A percentile compares a stretch with the other conserved stretches of the same genome.
These are phyloP conservation scores for Halcyon leucocephala DNA, from an alignment of 2,797 vertebrate species.

Conservation along the genomic window DNA sequence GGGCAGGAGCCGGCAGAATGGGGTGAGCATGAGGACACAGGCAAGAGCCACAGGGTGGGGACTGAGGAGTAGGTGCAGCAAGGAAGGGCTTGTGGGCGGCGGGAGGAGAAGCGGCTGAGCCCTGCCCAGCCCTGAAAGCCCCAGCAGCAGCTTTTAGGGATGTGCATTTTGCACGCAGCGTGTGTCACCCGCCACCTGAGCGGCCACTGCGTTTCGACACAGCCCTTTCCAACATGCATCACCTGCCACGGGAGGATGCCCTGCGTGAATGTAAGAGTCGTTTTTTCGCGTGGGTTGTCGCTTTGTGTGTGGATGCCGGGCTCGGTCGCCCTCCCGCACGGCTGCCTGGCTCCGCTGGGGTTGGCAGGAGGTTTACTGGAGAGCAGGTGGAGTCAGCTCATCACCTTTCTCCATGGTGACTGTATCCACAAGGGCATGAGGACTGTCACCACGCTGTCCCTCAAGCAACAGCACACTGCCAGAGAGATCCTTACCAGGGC, in stretches of 20 bases:
- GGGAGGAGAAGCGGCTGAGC: background rate
- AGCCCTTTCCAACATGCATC: background rate
- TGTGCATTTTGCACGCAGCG: background rate
- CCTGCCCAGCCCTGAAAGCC: background rate
- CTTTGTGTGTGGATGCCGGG: accelerated
- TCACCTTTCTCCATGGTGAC: background rate
- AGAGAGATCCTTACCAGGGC: accelerated
- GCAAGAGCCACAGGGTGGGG: background rate
- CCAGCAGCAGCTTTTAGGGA: background rate
- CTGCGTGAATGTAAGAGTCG: background rate
- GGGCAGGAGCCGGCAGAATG: accelerated
- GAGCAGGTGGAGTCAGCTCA: background rate
- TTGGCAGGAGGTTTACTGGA: background rate
- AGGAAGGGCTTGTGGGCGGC: background rate
- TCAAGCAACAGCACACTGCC: background rate
- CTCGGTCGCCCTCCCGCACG: background rate
- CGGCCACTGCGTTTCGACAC: accelerated
- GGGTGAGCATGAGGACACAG: background rate
- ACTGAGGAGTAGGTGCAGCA: background rate
- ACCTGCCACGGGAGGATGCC: background rate
- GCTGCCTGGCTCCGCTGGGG: background rate
- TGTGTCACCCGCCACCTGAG: background rate
- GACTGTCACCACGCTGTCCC: accelerated
- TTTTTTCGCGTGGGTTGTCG: accelerated
- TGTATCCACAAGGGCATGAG: accelerated